Base-by-base conservation (phyloP, 1,140 invertebrate genomes). In the Aphaenogaster ashmeadi region DNA sequence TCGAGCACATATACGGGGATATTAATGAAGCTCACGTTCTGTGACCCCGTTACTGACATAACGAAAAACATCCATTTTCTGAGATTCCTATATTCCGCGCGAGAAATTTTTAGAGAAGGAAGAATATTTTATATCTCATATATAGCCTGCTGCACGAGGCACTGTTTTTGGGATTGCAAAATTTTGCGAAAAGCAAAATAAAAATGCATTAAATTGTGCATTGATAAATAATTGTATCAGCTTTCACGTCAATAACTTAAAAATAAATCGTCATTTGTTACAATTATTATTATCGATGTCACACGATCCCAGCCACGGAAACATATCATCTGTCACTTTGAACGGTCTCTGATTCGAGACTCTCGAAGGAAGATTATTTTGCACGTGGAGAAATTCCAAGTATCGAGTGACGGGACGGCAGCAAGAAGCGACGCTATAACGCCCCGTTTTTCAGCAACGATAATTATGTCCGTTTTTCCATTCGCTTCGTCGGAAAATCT, bases 391-490 rank as follows among this genome's bases (percentile, higher is more conserved):
- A 84, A 84, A 74, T 84, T 74, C 54, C 3, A 47, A 60, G 74
- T 77, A 77, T 72, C 67, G 80, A 83, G 67, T 58, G 52, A 84
- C 41, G 41, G 80, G n/a, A 54, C 18, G 21, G 18, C 38, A 21
- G 52, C 52, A 84, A 50, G 69, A 74, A 84, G 69, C 69, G 58
- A 38, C 56, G 54, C 27, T 47, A 27, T 44, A 50, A 27, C 54
- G 69, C 33, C 41, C 13, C 54, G 80, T 58, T 84, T 84, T 84
- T 84, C 69, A 84, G 54, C 27, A 62, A 60, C 80, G 80, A 84
- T 84, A 84, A 84, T 84, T 84, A 84, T 84, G 52, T 41, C 27
- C 67, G 80, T 84, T 84, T 84, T 84, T 84, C 69, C 54, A 41
- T 84, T 84, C 54, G 33, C 69, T 38, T 60, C 54, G 67, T 13